Evolutionary conservation across 2,113 vertebrate species (phyloP).

Genomic region (Mastomys natalensis): DNA sequence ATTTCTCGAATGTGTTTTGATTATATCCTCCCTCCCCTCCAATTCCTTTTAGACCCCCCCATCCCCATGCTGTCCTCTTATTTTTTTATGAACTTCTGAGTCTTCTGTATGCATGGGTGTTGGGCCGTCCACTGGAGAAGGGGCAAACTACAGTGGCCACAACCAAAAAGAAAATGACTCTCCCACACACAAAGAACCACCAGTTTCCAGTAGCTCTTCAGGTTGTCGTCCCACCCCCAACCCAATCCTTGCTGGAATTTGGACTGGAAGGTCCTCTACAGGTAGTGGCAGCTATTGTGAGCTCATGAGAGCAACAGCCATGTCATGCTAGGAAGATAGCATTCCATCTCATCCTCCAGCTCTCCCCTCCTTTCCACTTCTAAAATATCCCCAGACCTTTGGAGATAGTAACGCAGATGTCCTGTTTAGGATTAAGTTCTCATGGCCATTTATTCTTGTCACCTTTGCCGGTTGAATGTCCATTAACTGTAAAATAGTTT

Average conservation of each 20-base stretch:
- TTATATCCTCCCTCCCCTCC: not conserved
- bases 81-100: not conserved
- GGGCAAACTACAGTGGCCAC: not conserved
- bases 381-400: not conserved
- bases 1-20: not conserved
- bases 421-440: not conserved
- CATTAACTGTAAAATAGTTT: not conserved
- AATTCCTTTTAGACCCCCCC: not conserved
- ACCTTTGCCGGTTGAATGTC: not conserved
- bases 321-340: not conserved
- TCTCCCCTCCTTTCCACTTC: not conserved
- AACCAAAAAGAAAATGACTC: not conserved
- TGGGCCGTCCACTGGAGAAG: not conserved
- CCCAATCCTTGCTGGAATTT: not conserved
- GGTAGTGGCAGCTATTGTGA: not conserved
- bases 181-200: not conserved
- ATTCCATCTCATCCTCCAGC: not conserved
- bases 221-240: not conserved
- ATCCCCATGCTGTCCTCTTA: not conserved
- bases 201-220: not conserved
- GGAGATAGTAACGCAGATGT: not conserved
- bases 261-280: not conserved
- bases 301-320: not conserved
- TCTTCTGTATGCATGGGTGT: not conserved
- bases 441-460: not conserved